Evolutionary conservation across 2,113 vertebrate genomes (phyloP).

Genomic region (Podarcis cretensis): DNA sequence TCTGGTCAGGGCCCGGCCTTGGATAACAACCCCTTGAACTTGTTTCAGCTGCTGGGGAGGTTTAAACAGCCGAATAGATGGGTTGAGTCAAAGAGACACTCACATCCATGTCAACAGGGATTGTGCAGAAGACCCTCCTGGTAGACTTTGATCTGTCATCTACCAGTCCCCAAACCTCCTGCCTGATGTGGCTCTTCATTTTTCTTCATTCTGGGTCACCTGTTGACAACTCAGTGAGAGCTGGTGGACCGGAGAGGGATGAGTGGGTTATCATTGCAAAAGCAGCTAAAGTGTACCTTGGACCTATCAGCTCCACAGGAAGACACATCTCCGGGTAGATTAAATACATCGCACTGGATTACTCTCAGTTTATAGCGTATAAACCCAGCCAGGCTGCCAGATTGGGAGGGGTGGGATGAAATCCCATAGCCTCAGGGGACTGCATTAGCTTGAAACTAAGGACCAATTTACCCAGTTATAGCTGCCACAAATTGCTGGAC

Average conservation of each 20-base stretch:
- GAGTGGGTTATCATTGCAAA: constrained; percentile 12
- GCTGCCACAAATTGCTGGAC: neutral
- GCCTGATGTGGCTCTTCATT: neutral
- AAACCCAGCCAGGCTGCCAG: neutral
- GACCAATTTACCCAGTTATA: neutral
- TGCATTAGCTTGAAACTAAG: neutral
- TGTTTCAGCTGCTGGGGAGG: no score
- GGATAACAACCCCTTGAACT: no score
- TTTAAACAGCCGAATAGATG: no score
- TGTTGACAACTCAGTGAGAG: neutral
- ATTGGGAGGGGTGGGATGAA: neutral
- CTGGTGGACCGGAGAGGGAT: neutral
- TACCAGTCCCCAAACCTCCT: no score
- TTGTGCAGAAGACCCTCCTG: no score
- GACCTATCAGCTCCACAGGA: neutral
- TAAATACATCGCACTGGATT: constrained; percentile 23
- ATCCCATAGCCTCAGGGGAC: neutral
- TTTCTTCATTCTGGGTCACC: neutral
- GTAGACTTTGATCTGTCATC: no score
- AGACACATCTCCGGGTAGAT: constrained; percentile 21
- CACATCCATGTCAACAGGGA: no score
- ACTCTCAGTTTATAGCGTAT: neutral
- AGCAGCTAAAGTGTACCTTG: constrained; percentile 30
- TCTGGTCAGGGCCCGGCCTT: no score
- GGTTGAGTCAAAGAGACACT: no score